Evolutionary conservation across 2,888 invertebrate genomes (phyloP), one percentile per base, ranked within the genome.

Genomic region (Eupsilia transversa): DNA sequence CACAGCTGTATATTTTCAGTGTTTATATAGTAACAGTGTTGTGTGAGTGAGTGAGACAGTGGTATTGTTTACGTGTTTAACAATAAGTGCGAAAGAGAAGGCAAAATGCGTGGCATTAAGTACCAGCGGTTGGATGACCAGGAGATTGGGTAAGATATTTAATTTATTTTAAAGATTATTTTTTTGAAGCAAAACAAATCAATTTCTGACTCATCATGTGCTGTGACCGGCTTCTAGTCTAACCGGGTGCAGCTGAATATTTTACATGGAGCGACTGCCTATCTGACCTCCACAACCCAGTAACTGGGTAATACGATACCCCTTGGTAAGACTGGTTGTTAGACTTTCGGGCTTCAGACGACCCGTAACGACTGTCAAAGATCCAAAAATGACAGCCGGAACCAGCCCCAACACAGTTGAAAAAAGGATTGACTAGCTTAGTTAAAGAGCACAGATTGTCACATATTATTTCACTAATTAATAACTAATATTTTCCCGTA

Each of bases 91-190:
- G 85, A 89, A 61, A 79, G 78, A 83, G 87, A 84, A 86, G 89
- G 80, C 77, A 95, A 91, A 92, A 84, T 92, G 6, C 88, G 94
- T 67, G 91, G 92, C 2, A 84, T 94, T 41, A 95, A 94, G 81
- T 95, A 95, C 75, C 92, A 93, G 83, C 90, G 92, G 68, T 77
- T 95, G 89, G 94, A 94, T 65, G 90, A 94, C 77, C 89, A 89
- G 79, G 95, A 95, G 77, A 86, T 89, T 64, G 93, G 94, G 95
- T 95, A 89, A 94, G 95, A 66, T 63, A 43, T 54, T 73, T 52
- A 33, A 61, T 65, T 57, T 57, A 17, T n/a, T 57, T 57, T 17
- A 33, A 64, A 30, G 1, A 23, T 49, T 23, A 4, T 14, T 9
- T 27, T 63, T 41, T 41, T 38, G 20, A 10, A 27, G n/a, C 20